Evolutionary conservation across 2,113 vertebrate species (phyloP).

Genomic region (Hemibagrus wyckioides): DNA sequence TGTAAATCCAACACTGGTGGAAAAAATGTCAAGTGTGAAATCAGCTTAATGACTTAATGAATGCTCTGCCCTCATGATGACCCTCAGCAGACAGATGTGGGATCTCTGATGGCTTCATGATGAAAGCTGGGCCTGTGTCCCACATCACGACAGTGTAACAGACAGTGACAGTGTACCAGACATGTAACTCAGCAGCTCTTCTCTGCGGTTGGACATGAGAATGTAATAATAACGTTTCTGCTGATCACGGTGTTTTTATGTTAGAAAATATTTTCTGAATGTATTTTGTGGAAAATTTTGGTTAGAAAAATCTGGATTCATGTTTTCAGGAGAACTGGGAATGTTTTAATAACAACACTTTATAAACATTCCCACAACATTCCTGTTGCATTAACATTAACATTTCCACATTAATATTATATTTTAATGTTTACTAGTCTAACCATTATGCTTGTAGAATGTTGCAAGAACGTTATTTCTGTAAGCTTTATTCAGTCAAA

Average conservation of each 20-base stretch:
- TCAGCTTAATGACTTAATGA: no score
- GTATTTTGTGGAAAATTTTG: not conserved
- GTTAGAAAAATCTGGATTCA: not conserved
- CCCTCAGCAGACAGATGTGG: constrained; percentile 13
- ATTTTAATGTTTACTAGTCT: not conserved
- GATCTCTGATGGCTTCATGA: not conserved
- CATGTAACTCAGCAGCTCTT: not conserved
- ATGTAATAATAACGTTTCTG: not conserved
- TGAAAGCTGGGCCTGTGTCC: not conserved
- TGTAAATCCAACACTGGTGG: not conserved
- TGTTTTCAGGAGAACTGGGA: not conserved
- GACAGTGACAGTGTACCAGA: no score
- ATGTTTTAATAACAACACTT: not conserved
- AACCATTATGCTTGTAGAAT: not conserved
- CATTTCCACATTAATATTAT: not conserved
- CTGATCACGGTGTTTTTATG: not conserved
- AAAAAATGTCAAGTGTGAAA: not conserved
- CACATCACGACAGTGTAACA: not conserved
- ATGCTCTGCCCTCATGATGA: not conserved
- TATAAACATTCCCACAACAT: not conserved
- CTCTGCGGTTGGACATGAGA: no score
- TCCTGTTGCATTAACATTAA: not conserved
- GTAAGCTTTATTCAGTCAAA: not conserved
- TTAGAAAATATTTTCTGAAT: not conserved
- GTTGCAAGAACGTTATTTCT: not conserved